Base-by-base conservation (phyloP, 92 coral and sea anemone genomes). In the Galaxea fascicularis region DNA sequence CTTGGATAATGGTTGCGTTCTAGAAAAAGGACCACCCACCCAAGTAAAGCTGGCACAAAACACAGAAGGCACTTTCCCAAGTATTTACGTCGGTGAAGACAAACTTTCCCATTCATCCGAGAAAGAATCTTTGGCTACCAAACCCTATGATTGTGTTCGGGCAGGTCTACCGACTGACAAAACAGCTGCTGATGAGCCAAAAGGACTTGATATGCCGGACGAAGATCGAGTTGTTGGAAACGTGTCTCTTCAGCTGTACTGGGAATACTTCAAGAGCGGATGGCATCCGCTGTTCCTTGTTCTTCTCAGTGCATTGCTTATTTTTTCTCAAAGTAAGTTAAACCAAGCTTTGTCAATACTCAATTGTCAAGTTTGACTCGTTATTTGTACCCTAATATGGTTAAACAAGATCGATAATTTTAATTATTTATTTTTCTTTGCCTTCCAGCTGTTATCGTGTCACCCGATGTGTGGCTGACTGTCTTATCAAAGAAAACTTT, bases 261-360 rank as follows among this genome's bases (percentile, higher is more conserved):
- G 76, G 76, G 26, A 71, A 5, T 71, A 71, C 31, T 71, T 60
- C 21, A 60, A 24, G 28, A 60, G 29, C 21, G 66, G 66, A 60
- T 7, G 10, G 29, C 66, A 60, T 21, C 66, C 66, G 22, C n/a
- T n/a, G n/a, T n/a, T n/a, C n/a, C n/a, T n/a, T n/a, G 66, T 60
- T 60, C 29, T 60, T 24, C 29, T 60, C 0, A 15, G 21, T 7
- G 66, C 29, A 27, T 60, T 60, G 66, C 29, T 60, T 60, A 2
- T 60, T 25, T 60, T 60, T 28, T 21, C 30, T 1, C 66, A 60
- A 60, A 29, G 66, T 60, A 60, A 60, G 66, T 60, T 24, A 24
- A 0, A 1, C 29, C 29, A 0, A n/a, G 15, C 8, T 57, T 57
- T 20, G 8, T 1, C n/a, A 54, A 12, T 5, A 49, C 10, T 9